These are phyloP conservation scores for Schrankia costaestrigalis DNA, from an alignment of 2,888 invertebrate species.

Conservation along the genomic window DNA sequence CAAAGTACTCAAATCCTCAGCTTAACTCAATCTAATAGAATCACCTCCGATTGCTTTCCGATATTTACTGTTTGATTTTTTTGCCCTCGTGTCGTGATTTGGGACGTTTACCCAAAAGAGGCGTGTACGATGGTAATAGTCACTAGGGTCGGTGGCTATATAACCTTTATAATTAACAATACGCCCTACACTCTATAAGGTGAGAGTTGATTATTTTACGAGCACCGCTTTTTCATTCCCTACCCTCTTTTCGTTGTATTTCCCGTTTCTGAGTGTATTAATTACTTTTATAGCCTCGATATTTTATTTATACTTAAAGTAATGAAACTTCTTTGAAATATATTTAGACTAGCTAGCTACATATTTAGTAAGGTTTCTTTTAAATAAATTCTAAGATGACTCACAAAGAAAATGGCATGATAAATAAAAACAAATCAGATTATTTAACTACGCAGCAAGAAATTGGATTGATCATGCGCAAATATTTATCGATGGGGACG, in stretches of 20 bases:
- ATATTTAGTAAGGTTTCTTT: slow-evolving; percentile 9
- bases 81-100: slow-evolving; percentile 72
- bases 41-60: slow-evolving; percentile 76
- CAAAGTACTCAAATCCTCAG: slow-evolving; percentile 52
- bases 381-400: slow-evolving; percentile 9
- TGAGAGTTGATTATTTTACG: slow-evolving; percentile 42
- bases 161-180: slow-evolving; percentile 70
- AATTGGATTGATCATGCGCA: slow-evolving; percentile 78
- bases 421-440: slow-evolving; percentile 34
- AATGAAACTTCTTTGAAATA: slow-evolving; percentile 12
- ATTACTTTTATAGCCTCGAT: slow-evolving; percentile 27
- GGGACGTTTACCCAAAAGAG: slow-evolving; percentile 68
- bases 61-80: slow-evolving; percentile 78
- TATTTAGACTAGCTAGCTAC: slow-evolving; percentile 2
- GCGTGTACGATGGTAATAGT: slow-evolving; percentile 69
- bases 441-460: slow-evolving; percentile 57
- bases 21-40: slow-evolving; percentile 77
- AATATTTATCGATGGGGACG: slow-evolving; percentile 78
- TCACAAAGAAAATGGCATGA: slow-evolving; percentile 16
- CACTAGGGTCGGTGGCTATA: slow-evolving; percentile 61
- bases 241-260: slow-evolving; percentile 21
- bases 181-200: slow-evolving; percentile 33
- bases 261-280: slow-evolving; percentile 27
- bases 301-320: slow-evolving; percentile 23
- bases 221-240: slow-evolving; percentile 32